phyloP scores from a whole-genome alignment of 2,113 vertebrate genomes.

The Geothlypis trichas region DNA sequence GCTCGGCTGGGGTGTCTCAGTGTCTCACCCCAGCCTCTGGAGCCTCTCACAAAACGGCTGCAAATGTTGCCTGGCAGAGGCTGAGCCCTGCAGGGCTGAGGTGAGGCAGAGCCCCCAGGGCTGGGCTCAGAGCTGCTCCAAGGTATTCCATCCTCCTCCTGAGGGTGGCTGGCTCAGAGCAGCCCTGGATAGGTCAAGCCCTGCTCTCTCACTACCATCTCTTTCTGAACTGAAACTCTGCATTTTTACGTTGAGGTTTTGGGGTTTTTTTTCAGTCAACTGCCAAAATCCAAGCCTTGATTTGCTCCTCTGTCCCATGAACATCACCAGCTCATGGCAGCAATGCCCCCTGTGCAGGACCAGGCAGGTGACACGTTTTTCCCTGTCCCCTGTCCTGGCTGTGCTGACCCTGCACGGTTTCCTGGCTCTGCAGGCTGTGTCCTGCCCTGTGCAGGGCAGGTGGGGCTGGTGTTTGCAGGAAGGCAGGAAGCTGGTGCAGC shows the following conservation, averaged over 20 bases:
- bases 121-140: accelerated
- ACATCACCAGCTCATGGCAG: background rate
- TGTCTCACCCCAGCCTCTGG: background rate
- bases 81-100: background rate
- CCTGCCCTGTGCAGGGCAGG: background rate
- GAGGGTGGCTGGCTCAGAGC: background rate
- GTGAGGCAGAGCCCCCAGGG: background rate
- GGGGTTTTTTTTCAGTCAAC: background rate
- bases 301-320: background rate
- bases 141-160: background rate
- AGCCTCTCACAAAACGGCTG: background rate
- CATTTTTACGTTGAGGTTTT: background rate
- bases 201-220: background rate
- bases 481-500: background rate
- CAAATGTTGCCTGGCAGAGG: background rate
- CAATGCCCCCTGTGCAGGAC: background rate
- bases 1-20: accelerated
- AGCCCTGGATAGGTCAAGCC: background rate
- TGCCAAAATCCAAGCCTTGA: background rate
- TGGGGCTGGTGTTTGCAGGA: background rate
- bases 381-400: background rate
- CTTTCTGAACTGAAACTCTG: background rate
- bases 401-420: background rate
- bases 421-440: background rate
- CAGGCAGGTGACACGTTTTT: accelerated